Conservation (phyloP, 2,113 vertebrate genomes). For the Psittacus erithacus region DNA sequence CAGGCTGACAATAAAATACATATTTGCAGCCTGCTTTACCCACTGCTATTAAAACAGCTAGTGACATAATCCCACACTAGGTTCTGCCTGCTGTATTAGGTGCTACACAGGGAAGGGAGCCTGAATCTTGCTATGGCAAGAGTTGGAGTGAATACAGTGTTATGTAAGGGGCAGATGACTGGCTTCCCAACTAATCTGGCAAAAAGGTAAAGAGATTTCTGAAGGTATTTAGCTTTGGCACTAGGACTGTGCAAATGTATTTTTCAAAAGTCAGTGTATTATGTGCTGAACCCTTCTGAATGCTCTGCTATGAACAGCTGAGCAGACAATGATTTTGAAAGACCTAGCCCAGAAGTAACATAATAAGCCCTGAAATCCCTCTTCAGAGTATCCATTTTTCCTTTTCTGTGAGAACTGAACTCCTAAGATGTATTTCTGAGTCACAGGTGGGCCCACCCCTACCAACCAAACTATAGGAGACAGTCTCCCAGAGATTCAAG, state of each 20-base stretch:
- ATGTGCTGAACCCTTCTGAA: neutral
- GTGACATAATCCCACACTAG: neutral
- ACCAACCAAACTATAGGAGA: neutral
- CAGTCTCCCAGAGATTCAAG: neutral
- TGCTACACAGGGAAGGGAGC: neutral
- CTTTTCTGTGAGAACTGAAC: neutral
- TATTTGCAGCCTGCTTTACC: neutral
- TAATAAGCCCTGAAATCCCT: neutral
- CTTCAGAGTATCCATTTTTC: neutral
- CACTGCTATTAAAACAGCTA: neutral
- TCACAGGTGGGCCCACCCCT: neutral
- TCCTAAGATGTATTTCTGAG: neutral
- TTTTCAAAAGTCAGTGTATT: neutral
- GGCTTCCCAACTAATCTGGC: neutral
- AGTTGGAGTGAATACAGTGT: neutral
- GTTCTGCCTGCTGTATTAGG: neutral
- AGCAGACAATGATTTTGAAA: neutral
- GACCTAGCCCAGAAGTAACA: neutral
- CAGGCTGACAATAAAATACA: neutral
- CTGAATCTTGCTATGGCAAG: neutral
- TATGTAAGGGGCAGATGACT: neutral
- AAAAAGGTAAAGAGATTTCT: neutral
- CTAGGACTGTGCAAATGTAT: neutral
- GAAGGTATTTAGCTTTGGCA: neutral
- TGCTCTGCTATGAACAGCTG: neutral